phyloP scores from a whole-genome alignment of 2,888 invertebrate species.

The Yponomeuta cagnagella region DNA sequence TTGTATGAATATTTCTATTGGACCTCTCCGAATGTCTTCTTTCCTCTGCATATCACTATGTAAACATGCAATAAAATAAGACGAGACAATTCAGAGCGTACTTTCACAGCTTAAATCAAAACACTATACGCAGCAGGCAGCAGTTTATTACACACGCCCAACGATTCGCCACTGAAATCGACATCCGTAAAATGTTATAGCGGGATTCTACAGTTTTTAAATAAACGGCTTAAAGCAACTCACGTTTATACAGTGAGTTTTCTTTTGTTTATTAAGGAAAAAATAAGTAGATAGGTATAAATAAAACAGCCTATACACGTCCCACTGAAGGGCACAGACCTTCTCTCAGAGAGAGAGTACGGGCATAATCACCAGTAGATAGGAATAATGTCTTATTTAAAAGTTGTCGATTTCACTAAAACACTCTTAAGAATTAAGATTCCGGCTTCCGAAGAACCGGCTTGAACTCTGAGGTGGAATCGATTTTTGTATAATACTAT shows the following conservation, averaged over 20 bases:
- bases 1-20: constrained; percentile 17
- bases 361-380: too few relatives aligned
- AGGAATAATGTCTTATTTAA: too few relatives aligned
- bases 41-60: constrained; percentile 15
- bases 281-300: too few relatives aligned
- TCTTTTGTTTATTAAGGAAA: too few relatives aligned
- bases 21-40: constrained; percentile 11
- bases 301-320: too few relatives aligned
- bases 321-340: too few relatives aligned
- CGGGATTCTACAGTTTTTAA: constrained; percentile 17
- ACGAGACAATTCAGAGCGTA: constrained; percentile 32
- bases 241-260: not conserved
- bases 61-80: constrained; percentile 18
- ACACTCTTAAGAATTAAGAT: too few relatives aligned
- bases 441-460: too few relatives aligned
- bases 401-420: too few relatives aligned
- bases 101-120: constrained; percentile 36
- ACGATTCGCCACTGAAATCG: constrained; percentile 51
- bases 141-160: constrained; percentile 36
- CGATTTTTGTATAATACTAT: too few relatives aligned
- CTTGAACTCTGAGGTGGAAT: too few relatives aligned
- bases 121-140: constrained; percentile 34
- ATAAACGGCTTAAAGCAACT: not conserved
- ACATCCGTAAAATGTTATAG: constrained; percentile 38
- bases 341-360: too few relatives aligned